Base-by-base conservation (phyloP, 2,888 invertebrate species). In the Eupithecia insigniata region DNA sequence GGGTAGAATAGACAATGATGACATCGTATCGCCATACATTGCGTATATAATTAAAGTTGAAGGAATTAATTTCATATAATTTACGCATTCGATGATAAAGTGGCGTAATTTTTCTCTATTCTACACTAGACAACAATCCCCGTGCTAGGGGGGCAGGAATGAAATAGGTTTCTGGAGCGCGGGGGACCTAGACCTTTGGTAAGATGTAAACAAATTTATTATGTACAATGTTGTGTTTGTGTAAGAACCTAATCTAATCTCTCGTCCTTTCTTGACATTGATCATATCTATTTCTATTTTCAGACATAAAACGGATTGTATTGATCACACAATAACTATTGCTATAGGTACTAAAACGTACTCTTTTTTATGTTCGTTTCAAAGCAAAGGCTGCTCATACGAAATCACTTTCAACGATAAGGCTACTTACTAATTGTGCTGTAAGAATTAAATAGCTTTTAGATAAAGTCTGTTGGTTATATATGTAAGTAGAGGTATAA, bases 241-340 rank as follows among this genome's bases (percentile, higher is more conserved):
- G 55, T 26, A 55, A 26, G 51, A 51, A 26, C 22, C 10, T 51
- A 51, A 51, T 51, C 51, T 51, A 55, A 55, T 55, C 55, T 26
- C 14, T 14, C 26, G 55, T 55, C 55, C 55, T 55, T 55, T 55
- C 51, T 22, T 26, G 55, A 55, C 55, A 26, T 55, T 55, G 55
- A 55, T 55, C 14, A 4, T 22, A 51, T 51, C 51, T 1, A 22
- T 51, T 51, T 51, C 51, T 51, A 51, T 51, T 51, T 51, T 51
- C 51, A 51, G 51, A 51, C 10, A 51, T 8, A 12, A 22, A 51
- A 12, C 22, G 1, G 51, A 22, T 51, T 12, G 51, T 51, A 22
- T 51, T 51, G 12, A 51, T 51, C 51, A 12, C n/a, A 46, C 8
- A 46, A n/a, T 8, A 43, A 2, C 2, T 14, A 2, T 43, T 18